A percentile compares a stretch with the other conserved stretches of the same genome.
Conservation (phyloP, 2,113 vertebrate species). For the Campylomormyrus tamandua region DNA sequence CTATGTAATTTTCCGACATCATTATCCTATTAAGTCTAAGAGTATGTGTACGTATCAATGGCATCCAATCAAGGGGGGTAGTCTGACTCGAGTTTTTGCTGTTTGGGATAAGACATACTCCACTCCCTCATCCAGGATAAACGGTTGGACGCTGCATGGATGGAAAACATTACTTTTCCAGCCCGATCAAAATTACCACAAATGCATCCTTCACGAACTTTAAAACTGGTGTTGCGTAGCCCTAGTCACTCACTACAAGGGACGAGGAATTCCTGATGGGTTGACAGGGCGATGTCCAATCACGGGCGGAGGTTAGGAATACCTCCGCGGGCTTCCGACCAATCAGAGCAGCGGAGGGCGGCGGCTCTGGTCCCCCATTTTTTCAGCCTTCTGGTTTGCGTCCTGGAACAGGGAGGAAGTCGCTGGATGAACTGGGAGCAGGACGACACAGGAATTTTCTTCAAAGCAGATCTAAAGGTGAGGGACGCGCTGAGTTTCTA, state of each 20-base stretch:
- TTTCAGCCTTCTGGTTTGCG: not conserved
- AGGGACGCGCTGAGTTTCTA: not conserved
- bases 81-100: not conserved
- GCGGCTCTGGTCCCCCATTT: not conserved
- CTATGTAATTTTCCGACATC: not conserved
- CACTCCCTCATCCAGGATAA: not conserved
- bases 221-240: not conserved
- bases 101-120: not conserved
- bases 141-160: not conserved
- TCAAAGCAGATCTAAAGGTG: constrained; percentile 15
- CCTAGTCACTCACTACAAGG: not conserved
- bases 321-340: constrained; percentile 3
- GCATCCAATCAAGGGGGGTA: not conserved
- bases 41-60: not conserved
- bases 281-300: constrained; percentile 22
- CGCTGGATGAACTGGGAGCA: constrained; percentile 15
- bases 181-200: not conserved
- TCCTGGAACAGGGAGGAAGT: constrained; percentile 14
- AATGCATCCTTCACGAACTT: not conserved
- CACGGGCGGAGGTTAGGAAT: not conserved
- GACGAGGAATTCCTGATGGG: constrained; percentile 2
- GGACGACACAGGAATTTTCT: constrained; percentile 11
- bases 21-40: not conserved
- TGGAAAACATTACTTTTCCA: not conserved
- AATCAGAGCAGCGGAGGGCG: constrained; percentile 21